Percentiles rank a stretch among this genome's conserved stretches.
These are phyloP conservation scores for Potamarius usumacintae DNA, from an alignment of 2,113 vertebrate species.

Conservation along the genomic window DNA sequence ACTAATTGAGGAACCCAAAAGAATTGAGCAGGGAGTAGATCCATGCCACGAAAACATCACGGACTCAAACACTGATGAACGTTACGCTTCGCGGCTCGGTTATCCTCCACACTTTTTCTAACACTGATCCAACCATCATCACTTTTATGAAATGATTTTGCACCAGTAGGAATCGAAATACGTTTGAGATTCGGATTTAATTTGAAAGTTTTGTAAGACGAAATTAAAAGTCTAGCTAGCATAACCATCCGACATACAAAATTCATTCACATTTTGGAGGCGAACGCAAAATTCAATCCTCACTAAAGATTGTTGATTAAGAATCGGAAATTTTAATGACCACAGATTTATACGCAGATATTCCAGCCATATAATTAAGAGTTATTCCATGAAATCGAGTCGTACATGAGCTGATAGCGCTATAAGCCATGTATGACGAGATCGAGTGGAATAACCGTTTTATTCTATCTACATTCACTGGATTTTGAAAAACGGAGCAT, in stretches of 20 bases:
- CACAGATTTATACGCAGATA: neutral
- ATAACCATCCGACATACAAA: neutral
- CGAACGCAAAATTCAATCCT: neutral
- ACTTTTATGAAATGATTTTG: neutral
- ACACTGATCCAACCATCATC: neutral
- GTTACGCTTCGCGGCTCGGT: too few relatives aligned
- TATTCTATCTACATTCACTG: too few relatives aligned
- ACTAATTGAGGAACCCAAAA: neutral
- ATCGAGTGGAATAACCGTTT: too few relatives aligned
- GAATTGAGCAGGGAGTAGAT: neutral
- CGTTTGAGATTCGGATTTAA: neutral
- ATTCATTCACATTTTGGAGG: neutral
- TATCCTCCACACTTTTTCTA: neutral
- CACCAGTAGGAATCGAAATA: neutral
- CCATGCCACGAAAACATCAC: too few relatives aligned
- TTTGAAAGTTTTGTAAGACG: neutral
- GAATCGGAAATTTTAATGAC: neutral
- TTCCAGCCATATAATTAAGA: neutral
- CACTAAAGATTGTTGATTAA: neutral
- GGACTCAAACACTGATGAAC: too few relatives aligned
- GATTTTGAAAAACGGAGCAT: too few relatives aligned
- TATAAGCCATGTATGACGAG: too few relatives aligned
- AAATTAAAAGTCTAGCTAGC: neutral
- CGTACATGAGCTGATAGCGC: too few relatives aligned
- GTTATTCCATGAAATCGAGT: too few relatives aligned